Percentiles rank a stretch among this genome's conserved stretches.
Evolutionary conservation across 2,797 vertebrate genomes (phyloP).

Genomic region (Periophthalmus magnuspinnatus): DNA sequence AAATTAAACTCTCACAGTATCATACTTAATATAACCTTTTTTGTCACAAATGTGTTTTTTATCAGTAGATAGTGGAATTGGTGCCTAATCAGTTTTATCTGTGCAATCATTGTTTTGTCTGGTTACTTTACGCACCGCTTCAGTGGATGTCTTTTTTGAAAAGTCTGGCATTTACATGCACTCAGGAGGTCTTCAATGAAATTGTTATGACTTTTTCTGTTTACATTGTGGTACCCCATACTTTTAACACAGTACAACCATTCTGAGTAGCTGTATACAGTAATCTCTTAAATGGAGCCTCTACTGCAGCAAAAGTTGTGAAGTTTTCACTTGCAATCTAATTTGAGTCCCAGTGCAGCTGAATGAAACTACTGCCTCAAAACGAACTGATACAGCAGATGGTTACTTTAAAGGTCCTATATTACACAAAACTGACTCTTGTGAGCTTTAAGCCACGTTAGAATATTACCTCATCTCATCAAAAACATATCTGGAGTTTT

Average conservation of each 20-base stretch:
- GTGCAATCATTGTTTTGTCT: conserved; percentile 46
- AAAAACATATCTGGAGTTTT: too few species aligned
- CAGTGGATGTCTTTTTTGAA: background rate
- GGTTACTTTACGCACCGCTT: conserved; percentile 18
- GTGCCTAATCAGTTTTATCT: conserved; percentile 18
- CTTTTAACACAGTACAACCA: background rate
- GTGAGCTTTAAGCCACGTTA: too few species aligned
- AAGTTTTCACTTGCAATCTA: conserved; percentile 49
- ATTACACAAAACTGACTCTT: too few species aligned
- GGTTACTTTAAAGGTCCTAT: background rate
- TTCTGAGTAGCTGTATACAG: background rate
- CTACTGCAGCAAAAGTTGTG: conserved; percentile 15
- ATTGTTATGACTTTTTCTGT: background rate
- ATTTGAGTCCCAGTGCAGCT: conserved; percentile 43
- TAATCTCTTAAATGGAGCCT: conserved; percentile 14
- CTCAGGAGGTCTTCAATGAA: conserved; percentile 11
- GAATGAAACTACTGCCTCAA: conserved; percentile 37
- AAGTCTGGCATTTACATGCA: conserved; percentile 11
- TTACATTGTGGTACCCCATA: background rate
- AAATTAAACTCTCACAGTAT: conserved; percentile 10
- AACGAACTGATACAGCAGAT: conserved; percentile 38
- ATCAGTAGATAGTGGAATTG: too few species aligned
- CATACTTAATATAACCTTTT: background rate
- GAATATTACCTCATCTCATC: too few species aligned
- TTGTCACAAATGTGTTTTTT: too few species aligned